A percentile compares a stretch with the other conserved stretches of the same genome.
phyloP scores from a whole-genome alignment of 2,797 vertebrate species.

The Tenualosa ilisha region DNA sequence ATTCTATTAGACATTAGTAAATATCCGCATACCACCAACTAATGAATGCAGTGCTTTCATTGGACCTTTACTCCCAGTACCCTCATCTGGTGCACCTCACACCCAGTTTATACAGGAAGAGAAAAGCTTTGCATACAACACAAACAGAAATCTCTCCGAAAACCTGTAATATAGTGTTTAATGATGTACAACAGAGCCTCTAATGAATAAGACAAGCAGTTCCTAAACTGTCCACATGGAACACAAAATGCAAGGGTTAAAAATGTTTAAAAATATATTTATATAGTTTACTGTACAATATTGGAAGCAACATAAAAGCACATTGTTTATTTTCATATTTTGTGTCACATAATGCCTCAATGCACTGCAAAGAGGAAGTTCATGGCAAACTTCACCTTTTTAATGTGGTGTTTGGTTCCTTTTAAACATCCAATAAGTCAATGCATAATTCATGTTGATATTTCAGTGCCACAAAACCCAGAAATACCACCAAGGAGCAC shows the following conservation, averaged over 20 bases:
- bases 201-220: background rate
- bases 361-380: background rate
- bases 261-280: no score
- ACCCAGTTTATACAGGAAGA: background rate
- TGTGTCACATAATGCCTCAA: constrained; percentile 3
- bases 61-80: background rate
- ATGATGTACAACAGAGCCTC: background rate
- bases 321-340: constrained; percentile 5
- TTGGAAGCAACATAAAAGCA: background rate
- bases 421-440: constrained; percentile 8
- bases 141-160: background rate
- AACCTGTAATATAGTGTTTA: background rate
- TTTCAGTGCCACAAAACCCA: background rate
- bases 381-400: background rate
- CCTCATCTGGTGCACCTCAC: background rate
- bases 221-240: background rate
- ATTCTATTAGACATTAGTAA: background rate
- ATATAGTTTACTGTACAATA: background rate
- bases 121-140: background rate
- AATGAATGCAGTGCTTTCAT: background rate
- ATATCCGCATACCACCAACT: background rate
- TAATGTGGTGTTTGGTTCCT: constrained; percentile 13
- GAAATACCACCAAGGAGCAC: background rate
- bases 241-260: background rate
- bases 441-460: constrained; percentile 21